phyloP scores from a whole-genome alignment of 2,113 vertebrate species.

The Stigmatopora argus region DNA sequence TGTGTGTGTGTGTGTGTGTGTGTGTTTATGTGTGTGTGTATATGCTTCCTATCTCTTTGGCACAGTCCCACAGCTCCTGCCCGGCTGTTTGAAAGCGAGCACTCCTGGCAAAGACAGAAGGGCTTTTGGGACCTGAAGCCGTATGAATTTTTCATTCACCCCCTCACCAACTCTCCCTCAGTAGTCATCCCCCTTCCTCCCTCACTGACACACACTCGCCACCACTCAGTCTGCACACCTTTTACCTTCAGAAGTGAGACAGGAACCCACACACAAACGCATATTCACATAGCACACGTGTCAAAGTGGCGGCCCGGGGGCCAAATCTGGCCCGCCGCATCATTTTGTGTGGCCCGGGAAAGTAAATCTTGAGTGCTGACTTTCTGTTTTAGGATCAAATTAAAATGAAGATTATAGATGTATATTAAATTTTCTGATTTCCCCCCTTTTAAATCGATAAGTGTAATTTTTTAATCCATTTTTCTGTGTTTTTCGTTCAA shows the following conservation, averaged over 20 bases:
- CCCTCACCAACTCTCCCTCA: slow-evolving; percentile 29
- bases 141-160: slow-evolving; percentile 69
- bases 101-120: slow-evolving; percentile 62
- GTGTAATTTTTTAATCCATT: no score
- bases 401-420: no score
- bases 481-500: no score
- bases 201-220: slow-evolving; percentile 47
- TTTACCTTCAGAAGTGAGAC: slow-evolving; percentile 38
- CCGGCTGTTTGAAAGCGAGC: slow-evolving; percentile 58
- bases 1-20: no score
- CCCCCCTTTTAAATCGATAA: no score
- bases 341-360: no score
- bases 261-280: slow-evolving; percentile 16
- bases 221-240: slow-evolving; percentile 47
- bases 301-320: no score
- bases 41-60: slow-evolving; percentile 30
- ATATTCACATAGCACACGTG: slow-evolving; percentile 34
- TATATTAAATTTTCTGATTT: no score
- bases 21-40: slow-evolving; percentile 8
- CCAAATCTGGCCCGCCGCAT: no score
- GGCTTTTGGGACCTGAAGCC: slow-evolving; percentile 61
- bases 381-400: no score
- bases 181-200: slow-evolving; percentile 32
- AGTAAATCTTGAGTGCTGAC: no score
- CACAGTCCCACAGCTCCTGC: slow-evolving; percentile 46